Evolutionary conservation across 2,888 invertebrate genomes (phyloP).

Genomic region (Rotaria socialis): DNA sequence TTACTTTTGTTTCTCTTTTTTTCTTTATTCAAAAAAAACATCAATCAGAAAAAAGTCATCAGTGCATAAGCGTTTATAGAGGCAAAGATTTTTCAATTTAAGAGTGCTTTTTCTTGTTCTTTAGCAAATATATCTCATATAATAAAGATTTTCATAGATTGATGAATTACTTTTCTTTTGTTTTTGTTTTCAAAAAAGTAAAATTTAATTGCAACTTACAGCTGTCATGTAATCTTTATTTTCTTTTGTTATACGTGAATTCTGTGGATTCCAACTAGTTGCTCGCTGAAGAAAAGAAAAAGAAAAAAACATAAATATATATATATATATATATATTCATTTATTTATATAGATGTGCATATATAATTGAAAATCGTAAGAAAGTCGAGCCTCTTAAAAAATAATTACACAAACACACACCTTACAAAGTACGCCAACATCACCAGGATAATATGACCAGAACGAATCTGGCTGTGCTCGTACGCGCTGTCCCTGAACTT

Average conservation of each 20-base stretch:
- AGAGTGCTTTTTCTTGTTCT: too few relatives aligned
- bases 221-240: constrained; percentile 31
- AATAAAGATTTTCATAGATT: too few relatives aligned
- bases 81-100: background rate
- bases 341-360: background rate
- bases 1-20: background rate
- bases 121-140: too few relatives aligned
- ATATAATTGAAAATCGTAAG: background rate
- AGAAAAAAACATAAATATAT: background rate
- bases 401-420: background rate
- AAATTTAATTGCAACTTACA: background rate
- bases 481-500: constrained; percentile 6
- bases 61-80: background rate
- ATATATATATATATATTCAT: background rate
- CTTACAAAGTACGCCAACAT: background rate
- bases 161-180: too few relatives aligned
- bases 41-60: background rate
- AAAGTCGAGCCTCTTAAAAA: too few relatives aligned
- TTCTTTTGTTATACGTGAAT: constrained; percentile 2
- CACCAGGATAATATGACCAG: constrained; percentile 32
- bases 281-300: background rate
- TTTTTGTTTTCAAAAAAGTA: too few relatives aligned
- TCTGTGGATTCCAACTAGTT: constrained; percentile 6
- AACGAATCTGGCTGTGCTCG: background rate
- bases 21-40: background rate